Percentiles rank a stretch among this genome's conserved stretches.
Evolutionary conservation across 1,140 invertebrate species (phyloP).

Genomic region (Diploscapter pachys): DNA sequence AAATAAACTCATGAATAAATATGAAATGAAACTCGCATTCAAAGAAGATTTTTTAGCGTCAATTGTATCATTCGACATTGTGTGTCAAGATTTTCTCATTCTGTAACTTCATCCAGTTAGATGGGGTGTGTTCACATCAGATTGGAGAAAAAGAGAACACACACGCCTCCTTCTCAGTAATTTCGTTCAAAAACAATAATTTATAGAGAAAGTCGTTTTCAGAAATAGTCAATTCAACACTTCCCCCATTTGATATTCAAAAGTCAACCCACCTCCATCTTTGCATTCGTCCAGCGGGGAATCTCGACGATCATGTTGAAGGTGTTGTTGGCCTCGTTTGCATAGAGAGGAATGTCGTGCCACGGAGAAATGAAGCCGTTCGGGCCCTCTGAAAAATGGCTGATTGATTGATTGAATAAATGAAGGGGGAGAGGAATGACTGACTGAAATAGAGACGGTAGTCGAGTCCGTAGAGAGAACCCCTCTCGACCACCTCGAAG

Average conservation of each 20-base stretch:
- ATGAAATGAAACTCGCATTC: background rate
- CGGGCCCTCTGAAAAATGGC: slow-evolving; percentile 71
- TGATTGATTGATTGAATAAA: background rate
- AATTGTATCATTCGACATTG: too few species aligned
- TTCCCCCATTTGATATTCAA: too few species aligned
- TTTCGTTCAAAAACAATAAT: too few species aligned
- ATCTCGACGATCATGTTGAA: slow-evolving; percentile 98
- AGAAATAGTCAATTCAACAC: too few species aligned
- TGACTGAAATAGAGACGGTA: slow-evolving; percentile 83
- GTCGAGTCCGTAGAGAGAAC: slow-evolving; percentile 74
- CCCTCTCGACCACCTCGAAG: slow-evolving; percentile 71
- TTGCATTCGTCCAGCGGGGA: slow-evolving; percentile 96
- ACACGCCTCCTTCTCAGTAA: too few species aligned
- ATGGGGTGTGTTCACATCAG: too few species aligned
- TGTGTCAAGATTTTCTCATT: too few species aligned
- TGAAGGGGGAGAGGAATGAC: slow-evolving; percentile 48
- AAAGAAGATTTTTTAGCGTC: too few species aligned
- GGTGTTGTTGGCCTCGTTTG: slow-evolving; percentile 73
- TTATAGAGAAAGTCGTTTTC: too few species aligned
- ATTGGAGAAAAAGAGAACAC: too few species aligned
- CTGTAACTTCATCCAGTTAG: too few species aligned
- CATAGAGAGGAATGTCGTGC: slow-evolving; percentile 93
- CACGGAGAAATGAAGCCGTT: slow-evolving; percentile 83
- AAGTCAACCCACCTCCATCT: slow-evolving; percentile 74
- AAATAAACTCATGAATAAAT: background rate